Conservation (phyloP, 2,113 vertebrate species). For the Turnix velox region DNA sequence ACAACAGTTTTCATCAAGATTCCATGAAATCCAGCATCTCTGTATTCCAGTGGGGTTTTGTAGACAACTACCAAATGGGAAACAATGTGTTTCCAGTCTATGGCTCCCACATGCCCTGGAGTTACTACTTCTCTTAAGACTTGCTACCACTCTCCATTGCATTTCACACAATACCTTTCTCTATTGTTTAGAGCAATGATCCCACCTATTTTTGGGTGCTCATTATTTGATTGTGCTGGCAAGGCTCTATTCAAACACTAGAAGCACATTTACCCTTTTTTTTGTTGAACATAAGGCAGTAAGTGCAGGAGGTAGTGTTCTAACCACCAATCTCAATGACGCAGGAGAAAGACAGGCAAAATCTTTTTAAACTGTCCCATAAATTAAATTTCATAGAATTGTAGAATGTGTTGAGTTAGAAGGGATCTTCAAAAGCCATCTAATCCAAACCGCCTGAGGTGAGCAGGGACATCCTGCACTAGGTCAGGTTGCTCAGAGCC, state of each 20-base stretch:
- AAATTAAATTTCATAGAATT: not conserved
- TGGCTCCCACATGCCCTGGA: not conserved
- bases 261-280: not conserved
- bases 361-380: not conserved
- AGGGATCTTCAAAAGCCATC: no score
- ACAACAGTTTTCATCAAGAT: not conserved
- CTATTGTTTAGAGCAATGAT: not conserved
- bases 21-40: not conserved
- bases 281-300: not conserved
- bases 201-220: not conserved
- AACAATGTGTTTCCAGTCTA: not conserved
- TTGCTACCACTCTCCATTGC: not conserved
- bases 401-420: no score
- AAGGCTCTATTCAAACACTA: not conserved
- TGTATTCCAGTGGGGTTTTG: no score
- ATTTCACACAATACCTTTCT: not conserved
- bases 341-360: not conserved
- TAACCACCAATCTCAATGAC: not conserved
- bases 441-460: no score
- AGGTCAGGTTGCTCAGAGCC: no score
- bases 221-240: not conserved
- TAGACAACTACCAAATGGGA: not conserved
- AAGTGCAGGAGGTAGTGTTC: not conserved
- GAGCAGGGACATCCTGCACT: no score
- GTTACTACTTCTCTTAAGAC: not conserved